Base-by-base conservation (phyloP, 2,113 vertebrate species). In the Myiagra hebetior region DNA sequence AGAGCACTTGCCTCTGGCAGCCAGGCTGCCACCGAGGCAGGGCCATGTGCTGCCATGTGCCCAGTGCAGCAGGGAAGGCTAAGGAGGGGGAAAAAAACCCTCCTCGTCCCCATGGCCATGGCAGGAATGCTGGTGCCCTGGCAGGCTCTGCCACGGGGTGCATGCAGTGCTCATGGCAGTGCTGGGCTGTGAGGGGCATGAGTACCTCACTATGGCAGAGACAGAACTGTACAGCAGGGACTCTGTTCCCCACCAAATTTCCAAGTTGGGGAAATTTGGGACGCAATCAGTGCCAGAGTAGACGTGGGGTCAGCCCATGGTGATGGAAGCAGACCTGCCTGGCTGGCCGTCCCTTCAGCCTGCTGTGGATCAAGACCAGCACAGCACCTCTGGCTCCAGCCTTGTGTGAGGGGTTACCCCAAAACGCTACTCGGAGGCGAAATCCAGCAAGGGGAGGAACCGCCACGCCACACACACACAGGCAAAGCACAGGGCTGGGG, bases 371-470 rank as follows among this genome's bases (percentile, higher is more conserved):
- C 1, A 2, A 80, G 84, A 91, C 31, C 91, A 80, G 87, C 74
- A 44, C 65, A 94, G 85, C 82, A 52, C 82, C 92, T 78, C 94
- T 92, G 27, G 30, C 80, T 95, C 95, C 96, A 87, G 94, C 95
- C 91, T 60, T 6, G 26, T 89, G 86, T 50, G 92, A 87, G 62
- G 86, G 83, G 82, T 93, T 69, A 93, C 83, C 92, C 95, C 69
- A 42, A 42, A 85, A 70, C 10, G n/a, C 74, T 78, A 53, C 84
- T 87, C 6, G 24, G 89, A 94, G 93, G 75, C 26, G 33, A 94
- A 95, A 67, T 74, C 87, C 93, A 87, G 85, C 31, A 8, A 78
- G 85, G 90, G 93, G 87, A 94, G 95, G 47, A 78, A 83, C 96
- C 56, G 4, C 87, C 93, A 77, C 3, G 39, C 91, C 75, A 81